A percentile compares a stretch with the other conserved stretches of the same genome.
Conservation (phyloP, 2,888 invertebrate species). For the Bellardia bayeri region DNA sequence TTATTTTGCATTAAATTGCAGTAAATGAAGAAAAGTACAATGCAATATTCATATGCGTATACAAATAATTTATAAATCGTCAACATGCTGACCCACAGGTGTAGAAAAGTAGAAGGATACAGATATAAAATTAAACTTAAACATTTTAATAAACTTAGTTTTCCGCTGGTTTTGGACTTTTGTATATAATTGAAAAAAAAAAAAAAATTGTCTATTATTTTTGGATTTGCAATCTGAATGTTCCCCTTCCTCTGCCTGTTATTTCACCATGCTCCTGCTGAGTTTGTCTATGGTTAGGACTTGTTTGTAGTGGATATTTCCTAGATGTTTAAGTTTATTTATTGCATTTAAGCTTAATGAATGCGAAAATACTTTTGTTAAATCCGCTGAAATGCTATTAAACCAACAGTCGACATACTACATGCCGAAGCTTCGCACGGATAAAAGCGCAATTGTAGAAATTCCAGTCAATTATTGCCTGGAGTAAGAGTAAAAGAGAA, state of each 20-base stretch:
- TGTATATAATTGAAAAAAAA: no score
- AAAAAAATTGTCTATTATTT: no score
- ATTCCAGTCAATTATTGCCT: conserved; percentile 47
- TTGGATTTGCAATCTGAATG: no score
- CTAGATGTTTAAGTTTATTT: conserved; percentile 62
- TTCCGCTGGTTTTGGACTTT: no score
- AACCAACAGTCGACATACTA: background rate
- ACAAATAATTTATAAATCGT: conserved; percentile 30
- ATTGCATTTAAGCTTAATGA: conserved; percentile 70
- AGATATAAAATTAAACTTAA: background rate
- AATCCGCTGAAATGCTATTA: conserved; percentile 58
- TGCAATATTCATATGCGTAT: conserved; percentile 51
- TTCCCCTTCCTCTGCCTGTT: no score
- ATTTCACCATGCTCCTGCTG: conserved; percentile 2
- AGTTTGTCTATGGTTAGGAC: conserved; percentile 1
- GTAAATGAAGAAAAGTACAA: conserved; percentile 41
- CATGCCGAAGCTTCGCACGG: conserved; percentile 19
- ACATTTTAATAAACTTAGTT: background rate
- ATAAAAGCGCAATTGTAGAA: conserved; percentile 45
- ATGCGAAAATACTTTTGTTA: conserved; percentile 67
- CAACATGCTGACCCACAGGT: conserved; percentile 7
- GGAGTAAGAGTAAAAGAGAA: background rate
- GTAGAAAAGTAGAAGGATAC: background rate
- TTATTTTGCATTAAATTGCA: conserved; percentile 27
- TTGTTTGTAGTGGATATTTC: conserved; percentile 38